phyloP scores from a whole-genome alignment of 2,113 vertebrate species.

The Synchiropus splendidus region DNA sequence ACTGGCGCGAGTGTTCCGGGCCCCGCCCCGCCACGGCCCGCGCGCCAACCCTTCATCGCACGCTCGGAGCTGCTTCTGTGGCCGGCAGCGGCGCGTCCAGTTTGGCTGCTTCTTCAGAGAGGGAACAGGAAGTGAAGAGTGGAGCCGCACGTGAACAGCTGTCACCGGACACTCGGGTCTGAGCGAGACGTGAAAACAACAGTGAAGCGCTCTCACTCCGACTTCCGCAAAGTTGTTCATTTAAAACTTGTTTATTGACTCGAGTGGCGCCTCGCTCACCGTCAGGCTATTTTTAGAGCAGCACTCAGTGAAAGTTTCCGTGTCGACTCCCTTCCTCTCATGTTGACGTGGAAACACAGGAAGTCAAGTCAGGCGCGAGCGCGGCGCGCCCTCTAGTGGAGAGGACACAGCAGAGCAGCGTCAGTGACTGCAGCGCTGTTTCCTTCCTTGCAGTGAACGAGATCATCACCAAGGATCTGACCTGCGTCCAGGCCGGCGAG shows the following conservation, averaged over 20 bases:
- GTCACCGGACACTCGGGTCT: too few species aligned
- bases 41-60: slow-evolving; percentile 62
- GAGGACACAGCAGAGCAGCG: slow-evolving; percentile 6
- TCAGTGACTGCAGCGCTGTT: too few species aligned
- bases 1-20: slow-evolving; percentile 32
- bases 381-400: slow-evolving; percentile 42
- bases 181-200: too few species aligned
- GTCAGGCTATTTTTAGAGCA: slow-evolving; percentile 75
- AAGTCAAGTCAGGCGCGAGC: slow-evolving; percentile 41
- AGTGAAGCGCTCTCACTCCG: too few species aligned
- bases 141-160: too few species aligned
- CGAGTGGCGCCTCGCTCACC: neutral
- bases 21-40: slow-evolving; percentile 42
- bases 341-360: slow-evolving; percentile 43
- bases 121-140: too few species aligned
- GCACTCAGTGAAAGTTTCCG: slow-evolving; percentile 73
- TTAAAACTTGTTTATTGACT: too few species aligned
- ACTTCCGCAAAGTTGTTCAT: too few species aligned
- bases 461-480: slow-evolving; percentile 98
- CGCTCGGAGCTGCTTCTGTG: slow-evolving; percentile 28
- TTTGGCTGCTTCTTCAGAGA: slow-evolving; percentile 27
- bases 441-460: slow-evolving; percentile 83
- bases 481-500: slow-evolving; percentile 79
- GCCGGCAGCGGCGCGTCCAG: slow-evolving; percentile 40
- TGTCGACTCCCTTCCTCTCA: slow-evolving; percentile 59